These are phyloP conservation scores for Myotis myotis DNA, from an alignment of 2,797 vertebrate species.

Conservation along the genomic window DNA sequence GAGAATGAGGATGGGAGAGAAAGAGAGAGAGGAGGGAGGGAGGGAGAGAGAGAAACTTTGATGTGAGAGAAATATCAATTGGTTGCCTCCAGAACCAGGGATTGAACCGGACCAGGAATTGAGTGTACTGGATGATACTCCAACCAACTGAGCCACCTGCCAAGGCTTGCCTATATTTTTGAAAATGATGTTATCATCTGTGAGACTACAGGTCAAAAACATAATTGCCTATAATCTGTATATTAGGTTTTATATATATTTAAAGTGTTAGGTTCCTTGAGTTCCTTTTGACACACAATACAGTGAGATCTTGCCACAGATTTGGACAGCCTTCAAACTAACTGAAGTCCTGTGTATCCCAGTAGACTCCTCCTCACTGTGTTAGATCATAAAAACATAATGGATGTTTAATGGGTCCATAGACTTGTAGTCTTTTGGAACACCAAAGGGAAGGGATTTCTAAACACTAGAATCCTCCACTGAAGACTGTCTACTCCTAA, in stretches of 20 bases:
- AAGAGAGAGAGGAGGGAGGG: not conserved
- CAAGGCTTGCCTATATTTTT: not conserved
- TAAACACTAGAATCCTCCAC: not conserved
- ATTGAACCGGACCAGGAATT: not conserved
- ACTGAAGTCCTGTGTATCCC: not conserved
- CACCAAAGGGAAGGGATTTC: slow-evolving; percentile 10
- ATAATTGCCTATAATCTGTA: not conserved
- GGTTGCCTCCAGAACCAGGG: not conserved
- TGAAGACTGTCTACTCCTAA: not conserved
- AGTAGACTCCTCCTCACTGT: not conserved
- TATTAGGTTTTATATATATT: not conserved
- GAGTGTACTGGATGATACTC: not conserved
- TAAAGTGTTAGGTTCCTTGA: slow-evolving; percentile 17
- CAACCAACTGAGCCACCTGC: not conserved
- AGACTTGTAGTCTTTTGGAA: slow-evolving; percentile 43
- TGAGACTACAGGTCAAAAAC: not conserved
- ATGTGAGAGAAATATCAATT: not conserved
- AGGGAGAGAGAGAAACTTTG: too few species aligned
- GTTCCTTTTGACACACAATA: not conserved
- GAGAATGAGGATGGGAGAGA: not conserved
- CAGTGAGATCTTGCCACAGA: not conserved
- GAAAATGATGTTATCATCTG: not conserved
- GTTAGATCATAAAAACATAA: slow-evolving; percentile 2
- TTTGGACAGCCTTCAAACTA: slow-evolving; percentile 14
- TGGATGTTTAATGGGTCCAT: not conserved